These are phyloP conservation scores for Microtus oregoni DNA, from an alignment of 2,113 vertebrate species.

Conservation along the genomic window DNA sequence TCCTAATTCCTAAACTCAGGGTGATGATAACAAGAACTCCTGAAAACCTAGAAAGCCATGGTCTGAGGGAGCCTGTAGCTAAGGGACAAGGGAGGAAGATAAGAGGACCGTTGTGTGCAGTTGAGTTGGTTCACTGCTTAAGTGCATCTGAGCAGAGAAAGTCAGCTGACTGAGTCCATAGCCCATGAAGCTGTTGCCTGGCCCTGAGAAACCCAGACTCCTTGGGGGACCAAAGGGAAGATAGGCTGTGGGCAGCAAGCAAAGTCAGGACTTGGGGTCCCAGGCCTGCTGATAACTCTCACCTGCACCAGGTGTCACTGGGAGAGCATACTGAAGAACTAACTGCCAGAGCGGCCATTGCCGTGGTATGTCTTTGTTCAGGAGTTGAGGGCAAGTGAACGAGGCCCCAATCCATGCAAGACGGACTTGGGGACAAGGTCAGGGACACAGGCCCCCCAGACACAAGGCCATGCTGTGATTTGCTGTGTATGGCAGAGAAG, in stretches of 20 bases:
- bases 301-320: background rate
- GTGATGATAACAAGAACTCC: background rate
- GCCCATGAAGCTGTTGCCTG: background rate
- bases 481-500: background rate
- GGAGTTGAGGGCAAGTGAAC: fast-evolving
- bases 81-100: background rate
- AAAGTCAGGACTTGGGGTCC: background rate
- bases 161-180: background rate
- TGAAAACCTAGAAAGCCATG: background rate
- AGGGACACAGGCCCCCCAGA: background rate
- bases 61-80: background rate
- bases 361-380: background rate
- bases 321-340: background rate
- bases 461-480: background rate
- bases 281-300: background rate
- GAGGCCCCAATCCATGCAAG: background rate
- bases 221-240: background rate
- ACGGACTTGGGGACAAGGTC: background rate
- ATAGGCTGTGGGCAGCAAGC: background rate
- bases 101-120: background rate
- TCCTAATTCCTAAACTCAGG: too few species aligned
- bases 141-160: background rate
- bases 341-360: background rate
- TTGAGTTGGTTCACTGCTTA: background rate
- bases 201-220: background rate